Conservation (phyloP, 2,113 vertebrate genomes). For the Eclectus roratus region DNA sequence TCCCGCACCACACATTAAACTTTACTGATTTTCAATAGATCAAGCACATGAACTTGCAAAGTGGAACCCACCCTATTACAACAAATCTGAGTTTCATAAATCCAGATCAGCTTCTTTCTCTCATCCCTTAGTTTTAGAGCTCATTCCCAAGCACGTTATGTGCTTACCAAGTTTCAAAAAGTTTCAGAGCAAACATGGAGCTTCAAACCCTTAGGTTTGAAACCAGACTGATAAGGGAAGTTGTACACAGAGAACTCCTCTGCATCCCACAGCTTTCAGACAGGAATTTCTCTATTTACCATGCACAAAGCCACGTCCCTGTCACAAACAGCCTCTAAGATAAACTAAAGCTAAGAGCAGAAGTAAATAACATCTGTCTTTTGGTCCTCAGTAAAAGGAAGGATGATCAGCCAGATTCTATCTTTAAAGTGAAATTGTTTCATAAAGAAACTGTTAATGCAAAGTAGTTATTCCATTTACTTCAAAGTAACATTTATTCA, state of each 20-base stretch:
- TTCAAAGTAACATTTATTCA: neutral
- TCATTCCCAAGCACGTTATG: accelerated
- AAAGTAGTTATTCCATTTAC: neutral
- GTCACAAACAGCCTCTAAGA: constrained; percentile 10
- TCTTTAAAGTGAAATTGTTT: neutral
- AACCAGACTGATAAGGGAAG: neutral
- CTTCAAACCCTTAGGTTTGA: neutral
- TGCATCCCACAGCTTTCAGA: neutral
- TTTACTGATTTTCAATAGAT: neutral
- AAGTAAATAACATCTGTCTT: constrained; percentile 6
- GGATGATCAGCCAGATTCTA: neutral
- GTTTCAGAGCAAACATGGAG: neutral
- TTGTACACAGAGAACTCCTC: neutral
- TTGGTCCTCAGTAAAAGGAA: neutral
- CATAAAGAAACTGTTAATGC: neutral
- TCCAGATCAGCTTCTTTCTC: neutral
- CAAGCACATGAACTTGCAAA: neutral
- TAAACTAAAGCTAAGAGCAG: constrained; percentile 16
- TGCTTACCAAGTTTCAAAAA: neutral
- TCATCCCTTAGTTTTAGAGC: neutral
- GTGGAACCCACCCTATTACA: neutral
- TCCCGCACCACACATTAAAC: neutral
- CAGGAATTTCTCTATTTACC: neutral
- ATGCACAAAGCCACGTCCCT: neutral
- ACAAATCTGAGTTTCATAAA: neutral